Base-by-base conservation (phyloP, 2,888 invertebrate genomes). In the Rotaria sp. region DNA sequence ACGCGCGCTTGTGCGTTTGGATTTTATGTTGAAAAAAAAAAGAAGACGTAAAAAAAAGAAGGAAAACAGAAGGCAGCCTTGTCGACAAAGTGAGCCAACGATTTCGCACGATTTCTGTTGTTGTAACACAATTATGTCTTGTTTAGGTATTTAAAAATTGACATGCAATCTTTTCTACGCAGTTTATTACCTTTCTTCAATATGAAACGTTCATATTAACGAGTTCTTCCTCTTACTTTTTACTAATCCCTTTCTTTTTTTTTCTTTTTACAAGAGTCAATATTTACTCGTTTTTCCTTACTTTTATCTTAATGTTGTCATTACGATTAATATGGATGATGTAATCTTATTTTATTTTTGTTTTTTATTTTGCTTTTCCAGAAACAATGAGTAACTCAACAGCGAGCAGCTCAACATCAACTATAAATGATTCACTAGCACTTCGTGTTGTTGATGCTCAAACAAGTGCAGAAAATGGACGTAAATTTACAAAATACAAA, bases 401-500 rank as follows among this genome's bases (percentile, higher is more conserved):
- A 45, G 35, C 67, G 67, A 80, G 45, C 5, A 80, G 18, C n/a
- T 24, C 45, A 80, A 80, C 18, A n/a, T 11, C 26, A 41, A 26
- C 0, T 41, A n/a, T 41, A 8, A 41, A 41, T 15, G 45, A 45
- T 41, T 2, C 80, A 24, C 45, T 80, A n/a, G n/a, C 45, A 26
- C 41, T 80, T 26, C 80, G 4, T 45, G 45, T 80, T 7, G n/a
- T n/a, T 11, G 80, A 80, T 45, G 80, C 45, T 11, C 24, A 80
- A 41, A 80, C 80, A 80, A 41, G 80, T 41, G 80, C n/a, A 41
- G 80, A 80, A n/a, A 80, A 80, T 80, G 80, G 80, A 45, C 41
- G 80, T 10, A 80, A 80, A 80, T 80, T 80, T 45, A 80, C 80
- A 24, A 85, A 41, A 41, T 87, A 84, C 26, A 57, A 67, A 30